These are phyloP conservation scores for Agrotis exclamationis DNA, from an alignment of 2,888 invertebrate species.

Conservation along the genomic window DNA sequence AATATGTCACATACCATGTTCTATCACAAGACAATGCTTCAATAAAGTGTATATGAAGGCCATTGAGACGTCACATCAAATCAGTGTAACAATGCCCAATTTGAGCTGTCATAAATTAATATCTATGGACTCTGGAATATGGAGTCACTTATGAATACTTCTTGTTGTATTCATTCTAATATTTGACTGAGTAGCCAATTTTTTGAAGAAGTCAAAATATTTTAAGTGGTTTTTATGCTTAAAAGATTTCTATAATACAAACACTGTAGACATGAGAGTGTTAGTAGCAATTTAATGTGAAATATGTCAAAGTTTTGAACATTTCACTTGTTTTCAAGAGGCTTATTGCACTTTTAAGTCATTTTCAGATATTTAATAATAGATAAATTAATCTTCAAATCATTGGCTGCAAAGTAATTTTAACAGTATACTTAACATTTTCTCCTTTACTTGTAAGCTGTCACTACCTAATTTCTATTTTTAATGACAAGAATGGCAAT, in stretches of 20 bases:
- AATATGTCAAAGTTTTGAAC: background rate
- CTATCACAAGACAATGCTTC: constrained; percentile 55
- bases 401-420: constrained; percentile 36
- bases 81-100: constrained; percentile 62
- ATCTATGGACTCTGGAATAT: constrained; percentile 54
- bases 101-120: constrained; percentile 52
- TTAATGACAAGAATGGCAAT: constrained; percentile 52
- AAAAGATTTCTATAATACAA: background rate
- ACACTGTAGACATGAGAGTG: background rate
- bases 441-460: constrained; percentile 40
- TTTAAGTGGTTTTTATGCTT: background rate
- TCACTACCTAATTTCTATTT: constrained; percentile 38
- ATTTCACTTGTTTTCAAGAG: background rate
- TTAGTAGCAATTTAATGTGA: background rate
- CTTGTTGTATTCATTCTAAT: constrained; percentile 36
- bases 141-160: constrained; percentile 36
- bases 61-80: constrained; percentile 57
- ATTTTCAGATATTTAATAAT: background rate
- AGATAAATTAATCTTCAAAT: background rate
- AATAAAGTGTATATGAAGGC: constrained; percentile 57
- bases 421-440: constrained; percentile 32
- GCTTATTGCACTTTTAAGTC: background rate
- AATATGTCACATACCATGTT: constrained; percentile 20
- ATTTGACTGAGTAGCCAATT: constrained; percentile 41
- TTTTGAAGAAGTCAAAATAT: constrained; percentile 13